phyloP scores from a whole-genome alignment of 37 sponge, comb jelly and placozoan species.

The Theonella swinhoei region DNA sequence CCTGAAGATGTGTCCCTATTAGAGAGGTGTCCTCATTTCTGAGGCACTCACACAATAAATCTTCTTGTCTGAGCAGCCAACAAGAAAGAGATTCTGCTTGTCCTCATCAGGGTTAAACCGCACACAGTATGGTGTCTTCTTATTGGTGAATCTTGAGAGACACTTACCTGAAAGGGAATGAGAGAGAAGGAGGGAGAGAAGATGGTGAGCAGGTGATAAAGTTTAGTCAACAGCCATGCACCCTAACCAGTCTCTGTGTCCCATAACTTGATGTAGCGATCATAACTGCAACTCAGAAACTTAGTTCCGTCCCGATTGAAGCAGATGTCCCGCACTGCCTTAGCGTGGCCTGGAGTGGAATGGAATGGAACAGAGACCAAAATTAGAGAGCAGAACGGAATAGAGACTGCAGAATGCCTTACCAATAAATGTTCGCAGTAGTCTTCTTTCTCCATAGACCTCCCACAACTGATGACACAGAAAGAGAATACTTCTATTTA shows the following conservation, averaged over 20 bases:
- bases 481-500: too few species aligned
- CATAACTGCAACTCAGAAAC: slow-evolving; percentile 93
- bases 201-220: neutral
- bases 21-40: too few species aligned
- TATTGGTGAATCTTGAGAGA: slow-evolving; percentile 75
- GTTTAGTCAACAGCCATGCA: neutral
- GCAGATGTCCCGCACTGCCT: slow-evolving; percentile 90
- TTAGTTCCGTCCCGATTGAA: slow-evolving; percentile 94
- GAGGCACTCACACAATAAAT: slow-evolving; percentile 81
- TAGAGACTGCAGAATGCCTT: slow-evolving; percentile 3
- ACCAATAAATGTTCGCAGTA: slow-evolving; percentile 84
- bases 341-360: slow-evolving; percentile 76
- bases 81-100: slow-evolving; percentile 93
- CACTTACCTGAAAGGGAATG: slow-evolving; percentile 64
- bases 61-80: slow-evolving; percentile 95
- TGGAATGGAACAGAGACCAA: neutral
- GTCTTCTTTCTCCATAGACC: slow-evolving; percentile 89
- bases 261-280: slow-evolving; percentile 92
- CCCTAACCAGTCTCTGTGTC: slow-evolving; percentile 97
- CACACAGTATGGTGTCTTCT: slow-evolving; percentile 94
- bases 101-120: slow-evolving; percentile 96
- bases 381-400: neutral
- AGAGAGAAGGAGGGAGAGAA: neutral
- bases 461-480: slow-evolving; percentile 99
- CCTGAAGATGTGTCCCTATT: too few species aligned